Evolutionary conservation across 2,113 vertebrate species (phyloP).

Genomic region (Caranx melampygus): DNA sequence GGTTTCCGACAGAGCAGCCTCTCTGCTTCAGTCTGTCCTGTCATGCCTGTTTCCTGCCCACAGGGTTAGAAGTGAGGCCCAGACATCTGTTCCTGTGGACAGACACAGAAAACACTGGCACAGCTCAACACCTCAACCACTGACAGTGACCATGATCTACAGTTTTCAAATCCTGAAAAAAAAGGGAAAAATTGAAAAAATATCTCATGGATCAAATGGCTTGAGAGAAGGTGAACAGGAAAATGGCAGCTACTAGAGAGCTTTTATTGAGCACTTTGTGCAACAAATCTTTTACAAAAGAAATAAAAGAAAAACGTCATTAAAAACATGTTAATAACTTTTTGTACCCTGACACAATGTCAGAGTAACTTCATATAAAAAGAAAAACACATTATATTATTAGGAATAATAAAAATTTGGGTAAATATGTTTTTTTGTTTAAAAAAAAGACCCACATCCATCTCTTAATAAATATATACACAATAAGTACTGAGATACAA

Average conservation of each 20-base stretch:
- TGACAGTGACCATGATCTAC: background rate
- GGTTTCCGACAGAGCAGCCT: conserved; percentile 40
- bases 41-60: conserved; percentile 69
- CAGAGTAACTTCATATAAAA: conserved; percentile 77
- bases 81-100: conserved; percentile 68
- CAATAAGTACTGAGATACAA: conserved; percentile 83
- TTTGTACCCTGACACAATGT: conserved; percentile 66
- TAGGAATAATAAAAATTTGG: conserved; percentile 72
- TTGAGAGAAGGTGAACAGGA: background rate
- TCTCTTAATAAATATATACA: conserved; percentile 86
- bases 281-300: conserved; percentile 64
- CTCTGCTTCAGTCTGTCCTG: conserved; percentile 49
- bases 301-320: conserved; percentile 32
- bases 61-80: conserved; percentile 47
- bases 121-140: conserved; percentile 18
- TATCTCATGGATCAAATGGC: background rate
- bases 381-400: conserved; percentile 72
- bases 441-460: conserved; percentile 79
- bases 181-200: background rate
- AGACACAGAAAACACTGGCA: conserved; percentile 57
- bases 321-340: conserved; percentile 57
- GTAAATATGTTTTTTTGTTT: conserved; percentile 58
- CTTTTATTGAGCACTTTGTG: conserved; percentile 79
- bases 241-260: conserved; percentile 21
- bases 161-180: background rate